Base-by-base conservation (phyloP, 2,797 vertebrate species). In the Morus bassanus region DNA sequence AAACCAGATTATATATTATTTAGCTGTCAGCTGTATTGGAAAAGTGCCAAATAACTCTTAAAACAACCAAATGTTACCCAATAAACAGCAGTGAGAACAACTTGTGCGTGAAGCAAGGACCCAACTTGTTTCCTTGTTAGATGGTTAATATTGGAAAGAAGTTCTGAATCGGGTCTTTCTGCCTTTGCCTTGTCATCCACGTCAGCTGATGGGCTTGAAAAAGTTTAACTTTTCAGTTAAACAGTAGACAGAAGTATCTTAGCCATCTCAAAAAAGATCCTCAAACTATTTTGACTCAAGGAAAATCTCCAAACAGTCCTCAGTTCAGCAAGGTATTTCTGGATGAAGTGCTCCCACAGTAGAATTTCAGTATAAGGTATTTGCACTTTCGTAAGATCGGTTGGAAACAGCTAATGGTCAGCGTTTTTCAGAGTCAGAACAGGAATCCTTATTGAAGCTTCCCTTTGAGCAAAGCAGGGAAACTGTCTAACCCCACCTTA, bases 1-100 rank as follows among this genome's bases (percentile, higher is more conserved):
- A 98, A 98, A 95, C 81, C 95, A 97, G 97, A 97, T 97, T 98
- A 97, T 96, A 79, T 97, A 96, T 97, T 98, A 97, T 98, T 97
- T 95, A 96, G 88, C 92, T 97, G 97, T 98, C 98, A 98, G 84
- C 86, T 83, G 9, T 81, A 59, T 23, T 95, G 96, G 94, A 91
- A 30, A 82, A 41, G 31, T 81, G 96, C 96, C 97, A 98, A 80
- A 88, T 57, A 97, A 73, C 80, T 88, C 90, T 88, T 77, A 94
- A 95, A 95, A 95, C 74, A 91, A 56, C 86, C 72, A 88, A 73
- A 95, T 87, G 88, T 97, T 96, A 93, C 79, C 85, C 90, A 80
- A 87, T 69, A 82, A 91, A 56, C 43, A 87, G 39, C 60, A 86
- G 67, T 45, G 59, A 85, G 90, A 89, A 59, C 54, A 90, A 64